A percentile compares a stretch with the other conserved stretches of the same genome.
phyloP scores from a whole-genome alignment of 2,888 invertebrate species.

The Drepanosiphum platanoidis region DNA sequence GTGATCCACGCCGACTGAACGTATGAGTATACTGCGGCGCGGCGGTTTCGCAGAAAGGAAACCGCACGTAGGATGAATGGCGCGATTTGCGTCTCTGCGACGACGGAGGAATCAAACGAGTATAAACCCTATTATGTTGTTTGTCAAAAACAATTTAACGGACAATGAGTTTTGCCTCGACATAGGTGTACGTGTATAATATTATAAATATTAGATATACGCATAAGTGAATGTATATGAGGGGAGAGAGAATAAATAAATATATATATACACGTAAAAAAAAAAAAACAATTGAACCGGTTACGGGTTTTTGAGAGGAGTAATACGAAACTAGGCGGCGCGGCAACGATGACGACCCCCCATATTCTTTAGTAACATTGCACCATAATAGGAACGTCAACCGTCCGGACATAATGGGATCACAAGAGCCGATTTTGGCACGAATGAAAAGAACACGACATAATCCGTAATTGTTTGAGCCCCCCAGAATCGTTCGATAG shows the following conservation, averaged over 20 bases:
- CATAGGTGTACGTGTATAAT: neutral
- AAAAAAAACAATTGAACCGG: constrained; percentile 34
- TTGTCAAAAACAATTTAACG: constrained; percentile 56
- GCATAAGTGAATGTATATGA: neutral
- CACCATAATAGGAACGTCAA: constrained; percentile 59
- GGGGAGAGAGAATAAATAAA: neutral
- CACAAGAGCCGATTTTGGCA: constrained; percentile 56
- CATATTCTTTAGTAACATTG: constrained; percentile 50
- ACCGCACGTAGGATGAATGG: neutral
- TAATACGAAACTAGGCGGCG: constrained; percentile 45
- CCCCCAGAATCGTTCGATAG: constrained; percentile 23
- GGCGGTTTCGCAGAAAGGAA: too few species aligned
- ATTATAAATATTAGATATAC: neutral
- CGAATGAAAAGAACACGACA: constrained; percentile 31
- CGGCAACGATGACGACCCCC: constrained; percentile 44
- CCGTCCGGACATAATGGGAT: constrained; percentile 44
- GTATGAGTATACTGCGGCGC: too few species aligned
- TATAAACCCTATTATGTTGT: constrained; percentile 27
- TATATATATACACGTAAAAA: too few species aligned
- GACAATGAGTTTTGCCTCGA: constrained; percentile 23
- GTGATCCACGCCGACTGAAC: too few species aligned
- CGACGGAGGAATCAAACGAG: neutral
- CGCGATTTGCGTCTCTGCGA: neutral
- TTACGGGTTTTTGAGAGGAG: constrained; percentile 33
- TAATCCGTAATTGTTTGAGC: constrained; percentile 24